These are phyloP conservation scores for Pterostichus madidus DNA, from an alignment of 2,888 invertebrate genomes.

Conservation along the genomic window DNA sequence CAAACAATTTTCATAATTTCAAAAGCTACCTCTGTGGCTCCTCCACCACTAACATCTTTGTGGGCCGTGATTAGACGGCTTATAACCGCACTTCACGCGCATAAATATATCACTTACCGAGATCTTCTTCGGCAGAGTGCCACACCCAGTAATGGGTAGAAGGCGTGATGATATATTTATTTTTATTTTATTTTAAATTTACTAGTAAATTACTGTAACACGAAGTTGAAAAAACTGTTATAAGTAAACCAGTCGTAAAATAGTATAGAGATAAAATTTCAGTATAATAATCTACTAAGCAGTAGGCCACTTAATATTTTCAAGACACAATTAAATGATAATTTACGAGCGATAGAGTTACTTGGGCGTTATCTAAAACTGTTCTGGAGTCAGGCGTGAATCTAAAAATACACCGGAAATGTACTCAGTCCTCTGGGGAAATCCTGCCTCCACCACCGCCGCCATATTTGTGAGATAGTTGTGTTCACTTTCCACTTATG, in stretches of 20 bases:
- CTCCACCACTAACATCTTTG: too few relatives aligned
- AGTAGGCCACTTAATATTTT: conserved; percentile 53
- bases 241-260: conserved; percentile 28
- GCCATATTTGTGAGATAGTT: conserved; percentile 17
- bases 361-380: conserved; percentile 27
- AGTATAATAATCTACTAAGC: conserved; percentile 43
- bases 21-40: too few relatives aligned
- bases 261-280: conserved; percentile 16
- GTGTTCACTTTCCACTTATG: conserved; percentile 49
- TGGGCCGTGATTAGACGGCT: too few relatives aligned
- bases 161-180: too few relatives aligned
- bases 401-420: conserved; percentile 48
- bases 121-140: too few relatives aligned
- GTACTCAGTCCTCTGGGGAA: conserved; percentile 13
- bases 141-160: too few relatives aligned
- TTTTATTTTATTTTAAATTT: too few relatives aligned
- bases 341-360: conserved; percentile 59
- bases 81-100: too few relatives aligned
- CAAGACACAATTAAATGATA: conserved; percentile 54
- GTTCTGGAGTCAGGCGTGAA: conserved; percentile 3
- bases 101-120: too few relatives aligned
- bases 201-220: too few relatives aligned
- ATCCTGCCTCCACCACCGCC: not conserved
- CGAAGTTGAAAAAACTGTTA: conserved; percentile 4
- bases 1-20: too few relatives aligned